Conservation (phyloP, 2,113 vertebrate species). For the Sminthopsis crassicaudata region DNA sequence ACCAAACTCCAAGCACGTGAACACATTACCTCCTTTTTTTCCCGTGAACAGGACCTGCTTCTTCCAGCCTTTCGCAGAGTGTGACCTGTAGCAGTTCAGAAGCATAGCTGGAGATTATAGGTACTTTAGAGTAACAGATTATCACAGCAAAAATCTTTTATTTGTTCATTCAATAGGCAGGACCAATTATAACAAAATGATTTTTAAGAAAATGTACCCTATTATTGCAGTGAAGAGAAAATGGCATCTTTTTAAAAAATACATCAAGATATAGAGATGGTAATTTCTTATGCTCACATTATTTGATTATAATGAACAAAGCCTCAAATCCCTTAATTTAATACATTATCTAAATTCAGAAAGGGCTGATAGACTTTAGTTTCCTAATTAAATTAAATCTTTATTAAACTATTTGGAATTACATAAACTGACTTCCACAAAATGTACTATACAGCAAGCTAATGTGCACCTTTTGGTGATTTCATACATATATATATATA, state of each 20-base stretch:
- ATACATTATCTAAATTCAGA: conserved; percentile 69
- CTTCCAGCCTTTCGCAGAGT: conserved; percentile 57
- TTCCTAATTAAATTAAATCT: conserved; percentile 70
- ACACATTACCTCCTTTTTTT: conserved; percentile 67
- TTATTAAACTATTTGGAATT: conserved; percentile 77
- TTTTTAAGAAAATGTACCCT: conserved; percentile 74
- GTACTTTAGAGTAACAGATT: conserved; percentile 45
- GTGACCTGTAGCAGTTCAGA: conserved; percentile 60
- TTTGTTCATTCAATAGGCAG: conserved; percentile 53
- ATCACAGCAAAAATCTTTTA: conserved; percentile 28
- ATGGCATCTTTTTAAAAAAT: conserved; percentile 60
- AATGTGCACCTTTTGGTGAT: conserved; percentile 40
- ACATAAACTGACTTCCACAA: conserved; percentile 64
- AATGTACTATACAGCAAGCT: conserved; percentile 21
- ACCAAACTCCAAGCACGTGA: neutral
- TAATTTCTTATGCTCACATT: conserved; percentile 57
- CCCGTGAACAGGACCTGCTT: conserved; percentile 55
- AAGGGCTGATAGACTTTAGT: conserved; percentile 54
- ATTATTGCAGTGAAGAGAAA: conserved; percentile 71
- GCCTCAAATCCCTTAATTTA: conserved; percentile 70
- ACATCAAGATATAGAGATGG: conserved; percentile 61
- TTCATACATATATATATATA: neutral
- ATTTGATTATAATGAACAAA: conserved; percentile 68
- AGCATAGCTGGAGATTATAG: conserved; percentile 69
- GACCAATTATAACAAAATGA: conserved; percentile 71